Evolutionary conservation across 1,140 invertebrate genomes (phyloP).

Genomic region (Lepidurus couesii): DNA sequence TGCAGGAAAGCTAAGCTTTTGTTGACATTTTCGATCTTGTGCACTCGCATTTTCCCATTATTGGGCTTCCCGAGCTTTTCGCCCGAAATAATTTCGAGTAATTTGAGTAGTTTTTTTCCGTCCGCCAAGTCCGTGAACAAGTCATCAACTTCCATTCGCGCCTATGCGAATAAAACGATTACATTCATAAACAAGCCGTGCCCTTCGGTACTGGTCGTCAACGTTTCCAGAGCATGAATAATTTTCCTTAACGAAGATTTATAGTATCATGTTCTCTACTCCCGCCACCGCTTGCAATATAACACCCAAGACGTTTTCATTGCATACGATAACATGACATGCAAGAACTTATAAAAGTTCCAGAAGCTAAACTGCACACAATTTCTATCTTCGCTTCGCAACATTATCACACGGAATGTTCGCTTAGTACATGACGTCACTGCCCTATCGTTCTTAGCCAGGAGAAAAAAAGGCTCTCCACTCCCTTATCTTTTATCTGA

Average conservation of each 20-base stretch:
- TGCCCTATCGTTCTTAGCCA: background rate
- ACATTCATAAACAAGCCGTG: slow-evolving; percentile 23
- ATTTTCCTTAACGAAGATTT: background rate
- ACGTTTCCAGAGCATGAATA: background rate
- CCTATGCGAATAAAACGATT: slow-evolving; percentile 24
- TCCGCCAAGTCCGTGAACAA: slow-evolving; percentile 93
- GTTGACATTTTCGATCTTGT: slow-evolving; percentile 99
- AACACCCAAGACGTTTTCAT: background rate
- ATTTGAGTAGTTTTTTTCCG: slow-evolving; percentile 89
- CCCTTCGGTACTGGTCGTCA: background rate
- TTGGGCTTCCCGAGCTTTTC: slow-evolving; percentile 96
- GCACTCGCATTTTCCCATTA: slow-evolving; percentile 92
- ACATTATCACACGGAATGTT: background rate
- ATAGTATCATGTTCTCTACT: background rate
- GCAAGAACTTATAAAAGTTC: background rate
- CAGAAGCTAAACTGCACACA: background rate
- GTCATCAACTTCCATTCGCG: slow-evolving; percentile 93
- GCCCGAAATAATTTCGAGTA: slow-evolving; percentile 97
- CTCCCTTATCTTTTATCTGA: slow-evolving; percentile 19
- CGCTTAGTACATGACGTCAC: background rate
- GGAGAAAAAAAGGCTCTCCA: background rate
- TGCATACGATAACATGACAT: background rate
- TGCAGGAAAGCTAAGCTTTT: slow-evolving; percentile 95
- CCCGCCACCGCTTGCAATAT: background rate
- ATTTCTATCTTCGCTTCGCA: background rate